A percentile compares a stretch with the other conserved stretches of the same genome.
phyloP scores from a whole-genome alignment of 2,888 invertebrate genomes.

The Nephrotoma flavescens region DNA sequence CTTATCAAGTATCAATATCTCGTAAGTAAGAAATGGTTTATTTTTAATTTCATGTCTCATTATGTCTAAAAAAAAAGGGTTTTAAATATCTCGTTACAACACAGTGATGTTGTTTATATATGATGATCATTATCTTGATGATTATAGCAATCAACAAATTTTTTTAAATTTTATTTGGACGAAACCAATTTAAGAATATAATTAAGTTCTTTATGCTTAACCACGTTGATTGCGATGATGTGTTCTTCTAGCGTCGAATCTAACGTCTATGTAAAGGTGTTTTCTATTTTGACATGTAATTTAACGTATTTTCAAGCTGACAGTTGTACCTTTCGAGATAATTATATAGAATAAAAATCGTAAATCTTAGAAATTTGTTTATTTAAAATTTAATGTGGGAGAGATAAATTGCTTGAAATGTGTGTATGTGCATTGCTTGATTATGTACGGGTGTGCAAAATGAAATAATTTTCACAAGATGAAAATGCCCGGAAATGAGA shows the following conservation, averaged over 20 bases:
- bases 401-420: background rate
- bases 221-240: background rate
- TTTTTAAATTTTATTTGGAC: background rate
- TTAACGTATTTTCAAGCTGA: background rate
- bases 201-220: background rate
- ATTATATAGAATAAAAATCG: background rate
- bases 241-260: background rate
- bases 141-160: background rate
- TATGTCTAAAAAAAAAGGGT: background rate
- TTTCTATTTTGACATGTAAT: background rate
- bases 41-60: background rate
- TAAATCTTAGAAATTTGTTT: background rate
- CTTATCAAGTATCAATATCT: background rate
- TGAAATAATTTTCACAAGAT: background rate
- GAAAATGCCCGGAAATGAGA: background rate
- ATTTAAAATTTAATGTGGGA: background rate
- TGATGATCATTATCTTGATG: background rate
- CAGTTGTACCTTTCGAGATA: background rate
- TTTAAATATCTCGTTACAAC: background rate
- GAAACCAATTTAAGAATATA: background rate
- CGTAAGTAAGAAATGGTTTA: background rate
- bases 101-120: background rate
- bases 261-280: background rate
- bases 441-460: background rate
- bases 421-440: background rate